Percentiles rank a stretch among this genome's conserved stretches.
Evolutionary conservation across 2,888 invertebrate genomes (phyloP).

Genomic region (Cyaniris semiargus): DNA sequence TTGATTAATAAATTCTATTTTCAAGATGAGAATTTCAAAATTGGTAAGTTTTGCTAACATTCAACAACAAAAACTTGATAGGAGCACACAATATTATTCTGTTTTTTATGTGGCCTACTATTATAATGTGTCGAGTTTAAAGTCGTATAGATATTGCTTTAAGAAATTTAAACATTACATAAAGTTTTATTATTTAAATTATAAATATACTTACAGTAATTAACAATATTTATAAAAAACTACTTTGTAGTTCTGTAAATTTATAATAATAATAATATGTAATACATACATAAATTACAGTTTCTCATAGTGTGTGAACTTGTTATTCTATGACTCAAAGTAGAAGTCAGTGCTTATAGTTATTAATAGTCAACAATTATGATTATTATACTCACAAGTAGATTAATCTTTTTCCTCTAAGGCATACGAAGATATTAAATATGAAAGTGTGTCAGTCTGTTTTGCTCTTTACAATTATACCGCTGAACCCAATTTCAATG

Average conservation of each 20-base stretch:
- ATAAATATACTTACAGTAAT: no score
- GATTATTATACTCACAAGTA: not conserved
- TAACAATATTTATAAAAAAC: no score
- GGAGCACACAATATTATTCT: not conserved
- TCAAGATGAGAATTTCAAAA: constrained; percentile 92
- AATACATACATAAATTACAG: not conserved
- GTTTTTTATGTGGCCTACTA: not conserved
- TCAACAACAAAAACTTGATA: not conserved
- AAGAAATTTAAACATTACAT: not conserved
- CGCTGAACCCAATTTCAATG: no score
- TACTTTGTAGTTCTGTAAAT: no score
- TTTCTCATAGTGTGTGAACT: not conserved
- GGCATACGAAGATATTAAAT: not conserved
- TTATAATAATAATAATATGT: no score
- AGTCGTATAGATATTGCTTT: not conserved
- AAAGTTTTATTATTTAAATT: not conserved
- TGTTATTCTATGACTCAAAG: not conserved
- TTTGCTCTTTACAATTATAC: no score
- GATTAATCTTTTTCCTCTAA: not conserved
- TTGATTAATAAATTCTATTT: constrained; percentile 93
- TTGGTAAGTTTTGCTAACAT: constrained; percentile 81
- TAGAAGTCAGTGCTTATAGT: not conserved
- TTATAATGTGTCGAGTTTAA: not conserved
- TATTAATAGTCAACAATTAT: not conserved
- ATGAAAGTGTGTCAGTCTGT: no score